Evolutionary conservation across 2,113 vertebrate species (phyloP).

Genomic region (Podocnemis expansa): DNA sequence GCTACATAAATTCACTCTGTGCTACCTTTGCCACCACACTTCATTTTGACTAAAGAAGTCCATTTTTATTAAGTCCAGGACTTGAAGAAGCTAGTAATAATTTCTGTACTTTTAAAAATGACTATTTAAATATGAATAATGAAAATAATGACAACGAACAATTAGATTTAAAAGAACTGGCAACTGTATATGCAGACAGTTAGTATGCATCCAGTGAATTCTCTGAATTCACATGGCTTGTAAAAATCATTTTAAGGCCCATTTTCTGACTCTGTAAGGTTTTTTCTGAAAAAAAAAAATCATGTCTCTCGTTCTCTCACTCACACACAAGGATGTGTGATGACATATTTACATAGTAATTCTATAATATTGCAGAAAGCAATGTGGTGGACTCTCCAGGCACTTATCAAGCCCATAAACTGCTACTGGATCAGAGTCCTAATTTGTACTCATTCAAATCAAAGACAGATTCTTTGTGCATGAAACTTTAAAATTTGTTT

Average conservation of each 20-base stretch:
- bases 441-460: not conserved
- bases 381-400: not conserved
- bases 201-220: rapidly evolving
- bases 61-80: not conserved
- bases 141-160: rapidly evolving
- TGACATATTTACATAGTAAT: not conserved
- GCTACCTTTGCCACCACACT: too few species aligned
- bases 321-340: not conserved
- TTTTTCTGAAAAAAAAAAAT: not conserved
- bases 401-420: not conserved
- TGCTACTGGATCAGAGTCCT: not conserved
- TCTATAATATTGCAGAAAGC: not conserved
- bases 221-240: rapidly evolving
- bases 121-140: not conserved
- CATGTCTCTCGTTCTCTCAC: rapidly evolving
- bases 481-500: not conserved
- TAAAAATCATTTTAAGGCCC: not conserved
- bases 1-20: not conserved
- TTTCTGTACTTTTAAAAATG: not conserved
- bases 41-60: not conserved
- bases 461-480: not conserved
- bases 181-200: not conserved
- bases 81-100: not conserved
- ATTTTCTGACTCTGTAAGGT: not conserved
- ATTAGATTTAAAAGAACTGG: not conserved